Conservation (phyloP, 1,140 invertebrate genomes). For the Solenopsis invicta region DNA sequence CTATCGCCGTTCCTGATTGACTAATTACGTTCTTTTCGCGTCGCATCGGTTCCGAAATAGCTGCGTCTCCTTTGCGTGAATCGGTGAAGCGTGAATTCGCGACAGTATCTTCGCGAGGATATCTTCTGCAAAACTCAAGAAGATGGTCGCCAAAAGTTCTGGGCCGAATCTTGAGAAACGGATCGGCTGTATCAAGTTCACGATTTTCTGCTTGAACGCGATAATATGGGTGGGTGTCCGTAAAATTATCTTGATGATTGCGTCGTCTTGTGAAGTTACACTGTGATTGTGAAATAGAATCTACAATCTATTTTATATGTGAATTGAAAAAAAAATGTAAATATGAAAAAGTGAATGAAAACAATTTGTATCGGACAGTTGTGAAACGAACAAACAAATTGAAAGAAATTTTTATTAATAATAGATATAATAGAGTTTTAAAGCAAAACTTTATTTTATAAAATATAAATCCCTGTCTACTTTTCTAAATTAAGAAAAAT, state of each 20-base stretch:
- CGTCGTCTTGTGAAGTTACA: slow-evolving; percentile 35
- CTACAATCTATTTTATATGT: neutral
- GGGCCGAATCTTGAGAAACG: slow-evolving; percentile 88
- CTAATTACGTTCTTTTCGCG: slow-evolving; percentile 38
- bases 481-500: neutral
- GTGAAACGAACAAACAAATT: neutral
- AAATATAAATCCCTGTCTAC: neutral
- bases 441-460: slow-evolving; percentile 7
- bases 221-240: slow-evolving; percentile 90
- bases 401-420: neutral
- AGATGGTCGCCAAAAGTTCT: slow-evolving; percentile 79
- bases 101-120: neutral
- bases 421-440: slow-evolving; percentile 48
- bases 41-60: neutral
- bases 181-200: slow-evolving; percentile 91
- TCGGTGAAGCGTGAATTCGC: slow-evolving; percentile 31
- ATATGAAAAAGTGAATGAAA: neutral
- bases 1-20: slow-evolving; percentile 64
- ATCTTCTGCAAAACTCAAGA: slow-evolving; percentile 8
- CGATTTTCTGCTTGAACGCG: slow-evolving; percentile 91
- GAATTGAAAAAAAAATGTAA: neutral
- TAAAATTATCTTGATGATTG: slow-evolving; percentile 13
- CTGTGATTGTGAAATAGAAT: slow-evolving; percentile 36
- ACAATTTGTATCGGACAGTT: neutral
- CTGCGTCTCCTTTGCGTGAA: neutral